A percentile compares a stretch with the other conserved stretches of the same genome.
phyloP scores from a whole-genome alignment of 2,888 invertebrate species.

The Nomada ferruginata region DNA sequence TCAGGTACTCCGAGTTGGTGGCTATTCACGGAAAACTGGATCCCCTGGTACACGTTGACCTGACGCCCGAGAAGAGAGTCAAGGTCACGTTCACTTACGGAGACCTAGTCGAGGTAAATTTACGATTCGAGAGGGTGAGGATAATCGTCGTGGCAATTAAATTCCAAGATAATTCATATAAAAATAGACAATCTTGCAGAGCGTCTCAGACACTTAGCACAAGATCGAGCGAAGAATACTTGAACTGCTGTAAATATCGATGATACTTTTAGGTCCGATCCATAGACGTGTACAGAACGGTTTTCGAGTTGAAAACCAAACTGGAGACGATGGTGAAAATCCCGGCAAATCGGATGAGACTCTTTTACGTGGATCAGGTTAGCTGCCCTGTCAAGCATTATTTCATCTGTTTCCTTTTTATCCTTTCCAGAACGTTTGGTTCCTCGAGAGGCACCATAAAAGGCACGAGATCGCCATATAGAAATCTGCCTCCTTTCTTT shows the following conservation, averaged over 20 bases:
- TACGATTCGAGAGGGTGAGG: constrained; percentile 15
- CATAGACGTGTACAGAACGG: constrained; percentile 87
- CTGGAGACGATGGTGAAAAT: constrained; percentile 93
- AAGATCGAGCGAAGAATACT: not conserved
- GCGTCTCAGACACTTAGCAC: not conserved
- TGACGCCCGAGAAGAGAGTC: constrained; percentile 94
- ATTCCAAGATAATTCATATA: not conserved
- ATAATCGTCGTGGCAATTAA: not conserved
- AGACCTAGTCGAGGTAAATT: constrained; percentile 88
- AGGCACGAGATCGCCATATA: constrained; percentile 70
- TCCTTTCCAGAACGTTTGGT: constrained; percentile 71
- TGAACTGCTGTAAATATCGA: constrained; percentile 8
- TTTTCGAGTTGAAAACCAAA: constrained; percentile 92
- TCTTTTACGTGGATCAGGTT: constrained; percentile 95
- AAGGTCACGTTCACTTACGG: constrained; percentile 94
- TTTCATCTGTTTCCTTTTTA: constrained; percentile 14
- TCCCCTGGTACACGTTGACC: constrained; percentile 94
- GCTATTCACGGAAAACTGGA: constrained; percentile 95
- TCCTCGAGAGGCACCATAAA: constrained; percentile 62
- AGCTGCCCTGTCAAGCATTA: constrained; percentile 27
- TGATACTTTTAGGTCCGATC: constrained; percentile 78
- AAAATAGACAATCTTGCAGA: too few species aligned
- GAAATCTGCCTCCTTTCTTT: not conserved
- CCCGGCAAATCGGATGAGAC: constrained; percentile 92
- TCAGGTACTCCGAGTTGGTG: constrained; percentile 92